A percentile compares a stretch with the other conserved stretches of the same genome.
Conservation (phyloP, 1,140 invertebrate species). For the Bombus cullumanus region DNA sequence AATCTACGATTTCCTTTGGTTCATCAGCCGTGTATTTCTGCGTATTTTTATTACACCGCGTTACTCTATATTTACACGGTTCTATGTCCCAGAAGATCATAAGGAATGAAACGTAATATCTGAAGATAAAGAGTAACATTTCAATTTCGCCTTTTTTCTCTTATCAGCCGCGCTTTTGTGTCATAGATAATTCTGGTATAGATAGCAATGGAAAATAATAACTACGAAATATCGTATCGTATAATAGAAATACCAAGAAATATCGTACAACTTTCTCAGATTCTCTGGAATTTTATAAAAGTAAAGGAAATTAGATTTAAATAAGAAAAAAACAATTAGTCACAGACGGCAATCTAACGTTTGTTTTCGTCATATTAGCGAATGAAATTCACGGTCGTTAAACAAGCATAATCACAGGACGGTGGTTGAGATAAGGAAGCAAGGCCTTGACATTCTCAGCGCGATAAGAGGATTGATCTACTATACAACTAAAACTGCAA, state of each 20-base stretch:
- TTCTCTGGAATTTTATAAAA: neutral
- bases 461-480: conserved; percentile 54
- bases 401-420: neutral
- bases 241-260: neutral
- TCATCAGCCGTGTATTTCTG: conserved; percentile 31
- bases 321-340: neutral
- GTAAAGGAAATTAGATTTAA: neutral
- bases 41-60: neutral
- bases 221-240: neutral
- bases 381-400: conserved; percentile 20
- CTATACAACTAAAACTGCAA: conserved; percentile 5
- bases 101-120: neutral
- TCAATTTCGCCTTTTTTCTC: no score
- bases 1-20: conserved; percentile 62
- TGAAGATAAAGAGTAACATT: conserved; percentile 2
- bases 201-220: no score
- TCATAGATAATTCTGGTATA: neutral
- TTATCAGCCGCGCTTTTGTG: no score
- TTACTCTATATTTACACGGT: conserved; percentile 26
- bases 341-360: no score
- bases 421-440: conserved; percentile 41
- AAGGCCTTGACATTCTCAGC: conserved; percentile 64
- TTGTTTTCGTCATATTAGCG: conserved; percentile 16
- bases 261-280: neutral
- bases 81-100: neutral